Base-by-base conservation (phyloP, 2,113 vertebrate genomes). In the Prolemur simus region DNA sequence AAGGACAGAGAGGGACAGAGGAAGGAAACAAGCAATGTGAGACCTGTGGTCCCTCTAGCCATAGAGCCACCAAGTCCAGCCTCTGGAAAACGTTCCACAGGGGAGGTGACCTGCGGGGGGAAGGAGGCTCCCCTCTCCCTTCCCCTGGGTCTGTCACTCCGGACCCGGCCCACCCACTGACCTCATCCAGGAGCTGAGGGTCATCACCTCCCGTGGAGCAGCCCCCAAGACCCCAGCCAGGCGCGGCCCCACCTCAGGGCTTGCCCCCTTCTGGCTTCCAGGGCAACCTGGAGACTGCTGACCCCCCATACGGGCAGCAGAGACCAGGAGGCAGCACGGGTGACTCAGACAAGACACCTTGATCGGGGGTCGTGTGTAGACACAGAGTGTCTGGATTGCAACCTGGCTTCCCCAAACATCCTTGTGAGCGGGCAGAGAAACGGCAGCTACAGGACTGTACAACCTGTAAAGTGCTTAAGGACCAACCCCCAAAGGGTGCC, bases 401-500 rank as follows among this genome's bases (percentile, higher is more conserved):
- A 3, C 23, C 47, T 5, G 7, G 54, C 3, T 64, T 69, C 56
- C 34, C 23, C 68, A 34, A 29, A 32, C 32, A 25, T 20, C n/a
- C n/a, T 2, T 54, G 64, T 6, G 18, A 60, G 20, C 5, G 2
- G 14, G 3, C 32, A 27, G 80, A 25, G 37, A 68, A 81, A 82
- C 0, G 4, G 58, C 6, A 91, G 23, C 37, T 47, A 3, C 0
- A 0, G 21, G 81, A 23, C 9, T 20, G 6, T n/a, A 63, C 2
- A 21, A 23, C 63, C 52, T 17, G 6, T 7, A 9, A 12, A 3
- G 17, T 54, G n/a, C 25, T 34, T 9, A n/a, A 15, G 15, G 71
- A 56, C 17, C 25, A 4, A 21, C 47, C n/a, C 56, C 10, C 7
- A 32, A 13, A 20, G 37, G 39, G 54, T 2, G 1, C 37, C 1